Conservation (phyloP, 2,797 vertebrate species). For the Xenops minutus region DNA sequence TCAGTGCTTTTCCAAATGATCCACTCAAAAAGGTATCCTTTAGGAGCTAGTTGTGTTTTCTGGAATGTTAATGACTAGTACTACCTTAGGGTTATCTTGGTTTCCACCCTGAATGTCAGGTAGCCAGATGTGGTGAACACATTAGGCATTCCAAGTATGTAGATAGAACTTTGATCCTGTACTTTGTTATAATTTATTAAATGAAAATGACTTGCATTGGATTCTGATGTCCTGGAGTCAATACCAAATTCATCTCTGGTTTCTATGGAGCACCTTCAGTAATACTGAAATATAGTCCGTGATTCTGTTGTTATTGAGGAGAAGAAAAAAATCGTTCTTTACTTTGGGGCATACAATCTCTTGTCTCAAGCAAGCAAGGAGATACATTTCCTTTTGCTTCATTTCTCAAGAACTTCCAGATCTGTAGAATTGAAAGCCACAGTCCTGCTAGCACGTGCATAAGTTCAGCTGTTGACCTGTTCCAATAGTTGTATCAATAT, state of each 20-base stretch:
- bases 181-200: constrained; percentile 44
- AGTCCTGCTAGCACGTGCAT: neutral
- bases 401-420: neutral
- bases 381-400: neutral
- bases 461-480: neutral
- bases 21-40: neutral
- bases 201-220: neutral
- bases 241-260: neutral
- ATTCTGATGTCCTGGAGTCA: neutral
- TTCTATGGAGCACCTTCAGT: neutral
- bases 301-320: neutral
- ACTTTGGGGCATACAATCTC: neutral
- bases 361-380: neutral
- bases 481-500: neutral
- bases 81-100: constrained; percentile 27
- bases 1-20: neutral
- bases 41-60: neutral
- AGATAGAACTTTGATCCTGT: constrained; percentile 25
- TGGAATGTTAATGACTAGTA: constrained; percentile 9
- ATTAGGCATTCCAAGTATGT: constrained; percentile 29
- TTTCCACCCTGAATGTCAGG: constrained; percentile 15
- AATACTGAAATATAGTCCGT: neutral
- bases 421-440: neutral
- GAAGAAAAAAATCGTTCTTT: neutral
- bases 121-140: neutral